Conservation (phyloP, 2,888 invertebrate species). For the Xestobium rufovillosum region DNA sequence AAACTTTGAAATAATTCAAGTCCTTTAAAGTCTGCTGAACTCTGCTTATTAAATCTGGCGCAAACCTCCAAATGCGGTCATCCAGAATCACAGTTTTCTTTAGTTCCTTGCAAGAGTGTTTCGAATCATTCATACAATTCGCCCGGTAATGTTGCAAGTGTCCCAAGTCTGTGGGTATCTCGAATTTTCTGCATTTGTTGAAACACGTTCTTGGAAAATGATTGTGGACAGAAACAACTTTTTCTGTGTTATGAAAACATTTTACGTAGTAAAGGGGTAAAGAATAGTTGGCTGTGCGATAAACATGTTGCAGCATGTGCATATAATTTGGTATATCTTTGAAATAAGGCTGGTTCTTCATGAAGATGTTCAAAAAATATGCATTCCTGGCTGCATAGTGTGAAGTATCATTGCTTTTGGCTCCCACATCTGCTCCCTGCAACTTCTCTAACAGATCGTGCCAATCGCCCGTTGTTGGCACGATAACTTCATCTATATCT, state of each 20-base stretch:
- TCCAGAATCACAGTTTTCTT: constrained; percentile 7
- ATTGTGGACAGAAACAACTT: constrained; percentile 14
- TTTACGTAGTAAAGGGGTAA: constrained; percentile 14
- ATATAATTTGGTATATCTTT: constrained; percentile 14
- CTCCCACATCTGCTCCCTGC: constrained; percentile 46
- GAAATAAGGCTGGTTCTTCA: constrained; percentile 14
- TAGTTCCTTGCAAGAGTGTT: background rate
- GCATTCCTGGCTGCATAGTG: constrained; percentile 12
- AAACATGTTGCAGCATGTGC: constrained; percentile 19
- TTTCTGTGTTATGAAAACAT: constrained; percentile 13
- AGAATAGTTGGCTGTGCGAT: constrained; percentile 12
- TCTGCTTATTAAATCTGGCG: background rate
- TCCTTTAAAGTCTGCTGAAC: background rate
- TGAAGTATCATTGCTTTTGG: constrained; percentile 36
- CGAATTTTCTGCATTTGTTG: constrained; percentile 1
- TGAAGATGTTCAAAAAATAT: constrained; percentile 15
- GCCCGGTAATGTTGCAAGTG: constrained; percentile 18
- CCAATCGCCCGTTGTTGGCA: constrained; percentile 49
- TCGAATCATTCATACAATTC: constrained; percentile 17
- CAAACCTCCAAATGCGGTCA: constrained; percentile 8
- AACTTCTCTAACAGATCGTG: constrained; percentile 61
- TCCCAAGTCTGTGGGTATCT: constrained; percentile 10
- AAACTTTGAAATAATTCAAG: too few species aligned
- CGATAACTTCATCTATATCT: constrained; percentile 43
- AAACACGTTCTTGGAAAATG: constrained; percentile 14